phyloP scores from a whole-genome alignment of 1,140 invertebrate species.

The Palaemon carinicauda region DNA sequence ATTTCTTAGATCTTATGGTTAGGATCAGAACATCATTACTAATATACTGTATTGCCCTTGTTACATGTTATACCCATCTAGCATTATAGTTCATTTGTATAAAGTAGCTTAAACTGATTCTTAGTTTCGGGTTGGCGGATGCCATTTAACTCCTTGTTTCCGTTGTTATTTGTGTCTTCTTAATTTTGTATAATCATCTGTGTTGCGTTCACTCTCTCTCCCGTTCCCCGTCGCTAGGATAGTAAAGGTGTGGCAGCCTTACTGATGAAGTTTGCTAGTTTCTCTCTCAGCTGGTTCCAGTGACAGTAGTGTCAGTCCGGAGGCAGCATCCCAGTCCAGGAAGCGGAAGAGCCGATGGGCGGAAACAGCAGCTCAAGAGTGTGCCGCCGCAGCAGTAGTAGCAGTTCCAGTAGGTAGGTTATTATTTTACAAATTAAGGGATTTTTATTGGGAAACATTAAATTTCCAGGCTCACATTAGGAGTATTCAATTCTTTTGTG shows the following conservation, averaged over 20 bases:
- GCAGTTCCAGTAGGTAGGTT: constrained; percentile 2
- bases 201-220: constrained; percentile 46
- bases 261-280: constrained; percentile 56
- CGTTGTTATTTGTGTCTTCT: too few species aligned
- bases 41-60: too few species aligned
- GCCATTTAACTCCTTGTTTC: background rate
- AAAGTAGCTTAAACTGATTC: too few species aligned
- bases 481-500: too few species aligned
- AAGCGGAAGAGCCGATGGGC: constrained; percentile 45
- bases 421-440: background rate
- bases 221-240: constrained; percentile 46
- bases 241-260: constrained; percentile 45
- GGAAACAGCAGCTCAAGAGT: background rate
- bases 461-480: too few species aligned
- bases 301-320: constrained; percentile 6
- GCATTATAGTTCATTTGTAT: too few species aligned
- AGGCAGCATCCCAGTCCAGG: background rate
- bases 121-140: background rate
- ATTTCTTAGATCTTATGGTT: too few species aligned
- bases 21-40: too few species aligned
- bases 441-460: background rate
- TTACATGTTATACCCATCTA: too few species aligned
- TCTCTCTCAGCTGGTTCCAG: constrained; percentile 54
- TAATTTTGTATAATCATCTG: background rate
- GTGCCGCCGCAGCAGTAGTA: background rate